Conservation (phyloP, 2,797 vertebrate species). For the Aythya fuligula region DNA sequence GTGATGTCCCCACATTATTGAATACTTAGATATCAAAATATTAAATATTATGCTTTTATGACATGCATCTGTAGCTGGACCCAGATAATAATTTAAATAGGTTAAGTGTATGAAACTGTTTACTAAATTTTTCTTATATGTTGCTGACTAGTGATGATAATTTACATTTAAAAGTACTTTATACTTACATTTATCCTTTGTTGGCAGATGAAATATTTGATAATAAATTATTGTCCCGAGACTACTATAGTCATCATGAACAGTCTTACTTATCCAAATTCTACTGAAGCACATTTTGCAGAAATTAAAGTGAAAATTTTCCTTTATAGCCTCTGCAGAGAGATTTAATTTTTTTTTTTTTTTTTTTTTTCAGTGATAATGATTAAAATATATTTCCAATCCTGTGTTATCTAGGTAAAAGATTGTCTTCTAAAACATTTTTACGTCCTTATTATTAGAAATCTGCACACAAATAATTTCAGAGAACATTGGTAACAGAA, state of each 20-base stretch:
- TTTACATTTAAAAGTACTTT: background rate
- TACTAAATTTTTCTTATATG: fast-evolving
- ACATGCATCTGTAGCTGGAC: background rate
- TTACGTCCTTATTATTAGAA: background rate
- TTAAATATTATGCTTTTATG: background rate
- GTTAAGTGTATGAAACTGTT: background rate
- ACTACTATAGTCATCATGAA: background rate
- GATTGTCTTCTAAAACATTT: background rate
- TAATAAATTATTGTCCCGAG: background rate
- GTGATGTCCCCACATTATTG: background rate
- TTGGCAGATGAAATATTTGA: background rate
- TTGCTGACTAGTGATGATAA: background rate
- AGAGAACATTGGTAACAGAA: background rate
- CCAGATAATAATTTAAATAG: background rate
- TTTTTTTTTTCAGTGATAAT: background rate
- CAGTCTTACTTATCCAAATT: background rate
- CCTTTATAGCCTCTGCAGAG: background rate
- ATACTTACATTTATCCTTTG: background rate
- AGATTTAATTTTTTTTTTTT: background rate
- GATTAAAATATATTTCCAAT: background rate
- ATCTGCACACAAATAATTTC: background rate
- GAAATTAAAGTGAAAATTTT: background rate
- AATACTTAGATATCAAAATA: background rate
- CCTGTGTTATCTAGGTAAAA: background rate
- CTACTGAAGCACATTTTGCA: background rate